Conservation (phyloP, 2,888 invertebrate genomes). For the Eurytoma californica region DNA sequence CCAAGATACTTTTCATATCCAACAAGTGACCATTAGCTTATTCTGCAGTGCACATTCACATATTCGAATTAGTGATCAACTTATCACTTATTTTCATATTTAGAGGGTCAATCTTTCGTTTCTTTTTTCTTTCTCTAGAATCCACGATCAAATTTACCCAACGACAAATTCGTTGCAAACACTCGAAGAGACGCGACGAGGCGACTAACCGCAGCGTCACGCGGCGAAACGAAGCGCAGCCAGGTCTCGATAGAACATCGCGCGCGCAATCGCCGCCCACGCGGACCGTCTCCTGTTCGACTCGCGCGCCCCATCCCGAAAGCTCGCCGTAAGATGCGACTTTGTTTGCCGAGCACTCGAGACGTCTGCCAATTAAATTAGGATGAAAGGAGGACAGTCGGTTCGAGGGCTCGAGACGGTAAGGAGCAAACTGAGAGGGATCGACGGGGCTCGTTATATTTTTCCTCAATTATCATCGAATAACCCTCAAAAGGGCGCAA, state of each 20-base stretch:
- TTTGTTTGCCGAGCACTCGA: constrained; percentile 62
- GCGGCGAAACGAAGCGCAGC: constrained; percentile 59
- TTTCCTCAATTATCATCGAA: constrained; percentile 7
- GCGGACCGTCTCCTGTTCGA: background rate
- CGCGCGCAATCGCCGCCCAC: constrained; percentile 35
- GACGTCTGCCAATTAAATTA: constrained; percentile 70
- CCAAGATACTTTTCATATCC: too few relatives aligned
- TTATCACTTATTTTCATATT: too few relatives aligned
- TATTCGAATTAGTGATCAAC: too few relatives aligned
- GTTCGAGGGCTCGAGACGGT: too few relatives aligned
- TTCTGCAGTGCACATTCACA: too few relatives aligned
- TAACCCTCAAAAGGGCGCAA: constrained; percentile 13
- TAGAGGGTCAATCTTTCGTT: too few relatives aligned
- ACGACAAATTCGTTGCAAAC: background rate
- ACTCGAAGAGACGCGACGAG: background rate
- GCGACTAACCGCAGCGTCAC: background rate
- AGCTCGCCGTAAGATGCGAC: background rate
- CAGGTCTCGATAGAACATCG: constrained; percentile 63
- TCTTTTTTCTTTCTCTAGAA: too few relatives aligned
- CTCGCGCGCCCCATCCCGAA: background rate
- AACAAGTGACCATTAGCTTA: too few relatives aligned
- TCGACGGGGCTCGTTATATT: constrained; percentile 34
- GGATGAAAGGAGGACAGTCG: constrained; percentile 17
- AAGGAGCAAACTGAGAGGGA: constrained; percentile 2
- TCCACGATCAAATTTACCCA: too few relatives aligned